These are phyloP conservation scores for Nettapus auritus DNA, from an alignment of 2,113 vertebrate species.

Conservation along the genomic window DNA sequence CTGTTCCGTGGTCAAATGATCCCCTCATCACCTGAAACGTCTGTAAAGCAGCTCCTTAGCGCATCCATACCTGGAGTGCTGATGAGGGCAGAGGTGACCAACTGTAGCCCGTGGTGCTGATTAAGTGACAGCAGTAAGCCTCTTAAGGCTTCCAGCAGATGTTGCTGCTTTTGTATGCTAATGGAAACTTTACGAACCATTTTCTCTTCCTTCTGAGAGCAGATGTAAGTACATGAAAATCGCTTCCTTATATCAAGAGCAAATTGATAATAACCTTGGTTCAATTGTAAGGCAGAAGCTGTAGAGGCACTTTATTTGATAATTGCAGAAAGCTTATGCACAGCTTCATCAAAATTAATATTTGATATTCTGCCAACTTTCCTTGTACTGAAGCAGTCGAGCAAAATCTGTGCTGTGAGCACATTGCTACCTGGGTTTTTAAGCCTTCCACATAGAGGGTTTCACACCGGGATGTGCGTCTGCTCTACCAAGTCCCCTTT, in stretches of 20 bases:
- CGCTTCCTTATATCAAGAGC: conserved; percentile 58
- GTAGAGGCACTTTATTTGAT: conserved; percentile 37
- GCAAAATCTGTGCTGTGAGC: background rate
- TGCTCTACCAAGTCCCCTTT: background rate
- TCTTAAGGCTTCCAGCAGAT: conserved; percentile 54
- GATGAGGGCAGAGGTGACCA: conserved; percentile 14
- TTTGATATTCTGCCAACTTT: conserved; percentile 65
- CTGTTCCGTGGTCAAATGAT: background rate
- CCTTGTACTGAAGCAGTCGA: conserved; percentile 57
- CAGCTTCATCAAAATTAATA: conserved; percentile 67
- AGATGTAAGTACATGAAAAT: conserved; percentile 38
- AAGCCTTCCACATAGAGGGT: background rate
- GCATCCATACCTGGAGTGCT: background rate
- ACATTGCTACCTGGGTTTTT: background rate
- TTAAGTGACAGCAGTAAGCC: conserved; percentile 31
- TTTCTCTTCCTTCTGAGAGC: conserved; percentile 71
- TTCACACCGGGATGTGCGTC: background rate
- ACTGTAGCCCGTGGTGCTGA: background rate
- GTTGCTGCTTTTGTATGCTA: conserved; percentile 63
- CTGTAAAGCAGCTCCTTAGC: background rate
- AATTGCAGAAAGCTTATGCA: conserved; percentile 56
- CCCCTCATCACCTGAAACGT: background rate
- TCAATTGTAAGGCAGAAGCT: conserved; percentile 58
- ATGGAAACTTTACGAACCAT: conserved; percentile 30
- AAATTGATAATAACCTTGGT: conserved; percentile 68